Evolutionary conservation across 2,888 invertebrate genomes (phyloP).

Genomic region (Drosophila sordidula): DNA sequence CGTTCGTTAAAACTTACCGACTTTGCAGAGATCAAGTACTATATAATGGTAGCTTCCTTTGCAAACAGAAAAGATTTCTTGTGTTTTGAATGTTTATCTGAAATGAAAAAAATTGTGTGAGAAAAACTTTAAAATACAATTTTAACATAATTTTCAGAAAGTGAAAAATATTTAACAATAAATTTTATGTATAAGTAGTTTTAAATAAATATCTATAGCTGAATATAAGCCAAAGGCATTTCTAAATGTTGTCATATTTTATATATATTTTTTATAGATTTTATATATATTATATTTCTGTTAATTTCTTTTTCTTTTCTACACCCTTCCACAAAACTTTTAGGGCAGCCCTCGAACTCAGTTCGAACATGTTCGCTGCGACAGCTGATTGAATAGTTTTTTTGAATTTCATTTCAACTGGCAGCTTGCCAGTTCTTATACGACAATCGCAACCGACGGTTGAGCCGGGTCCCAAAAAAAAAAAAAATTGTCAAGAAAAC

Average conservation of each 20-base stretch:
- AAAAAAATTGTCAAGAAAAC: conserved; percentile 7
- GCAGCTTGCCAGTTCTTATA: conserved; percentile 67
- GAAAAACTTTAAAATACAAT: no score
- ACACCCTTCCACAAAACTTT: background rate
- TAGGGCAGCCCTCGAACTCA: conserved; percentile 28
- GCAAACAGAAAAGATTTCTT: no score
- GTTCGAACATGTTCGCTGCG: conserved; percentile 63
- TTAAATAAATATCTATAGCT: no score
- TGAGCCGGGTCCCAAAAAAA: conserved; percentile 37
- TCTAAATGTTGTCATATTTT: no score
- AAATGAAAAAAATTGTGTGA: background rate
- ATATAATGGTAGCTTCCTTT: no score
- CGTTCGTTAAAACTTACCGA: no score
- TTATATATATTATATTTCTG: background rate
- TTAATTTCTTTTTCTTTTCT: background rate
- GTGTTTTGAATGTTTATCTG: background rate
- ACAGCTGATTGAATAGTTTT: conserved; percentile 61
- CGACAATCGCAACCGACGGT: conserved; percentile 70
- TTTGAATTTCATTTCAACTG: conserved; percentile 58
- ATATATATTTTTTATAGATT: background rate
- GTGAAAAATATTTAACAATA: no score
- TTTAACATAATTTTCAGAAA: no score
- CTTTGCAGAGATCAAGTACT: background rate
- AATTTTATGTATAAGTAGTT: no score
- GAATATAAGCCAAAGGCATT: no score